Conservation (phyloP, 2,888 invertebrate species). For the Sussaba pulchella region DNA sequence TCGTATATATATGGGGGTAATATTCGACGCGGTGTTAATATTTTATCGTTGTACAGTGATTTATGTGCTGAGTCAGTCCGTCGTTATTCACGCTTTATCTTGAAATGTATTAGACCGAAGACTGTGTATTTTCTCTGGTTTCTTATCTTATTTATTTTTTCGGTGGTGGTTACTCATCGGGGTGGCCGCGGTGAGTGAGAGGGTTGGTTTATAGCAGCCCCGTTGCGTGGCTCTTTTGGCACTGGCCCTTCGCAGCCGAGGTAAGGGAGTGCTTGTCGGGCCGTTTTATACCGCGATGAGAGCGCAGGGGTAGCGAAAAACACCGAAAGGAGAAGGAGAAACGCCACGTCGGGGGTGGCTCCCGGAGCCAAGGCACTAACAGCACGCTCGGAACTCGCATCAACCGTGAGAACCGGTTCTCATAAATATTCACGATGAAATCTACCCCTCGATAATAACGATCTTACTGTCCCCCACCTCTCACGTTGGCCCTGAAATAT, state of each 20-base stretch:
- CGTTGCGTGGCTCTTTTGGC: conserved; percentile 53
- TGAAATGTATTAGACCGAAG: conserved; percentile 66
- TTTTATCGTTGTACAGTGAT: conserved; percentile 31
- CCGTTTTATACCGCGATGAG: conserved; percentile 19
- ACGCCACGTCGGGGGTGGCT: too few species aligned
- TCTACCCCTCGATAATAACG: conserved; percentile 84
- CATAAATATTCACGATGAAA: conserved; percentile 84
- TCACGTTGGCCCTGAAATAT: conserved; percentile 76
- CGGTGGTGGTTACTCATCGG: conserved; percentile 35
- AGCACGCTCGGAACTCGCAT: conserved; percentile 53
- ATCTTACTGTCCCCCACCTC: conserved; percentile 65
- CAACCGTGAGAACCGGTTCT: conserved; percentile 76
- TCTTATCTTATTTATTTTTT: conserved; percentile 75
- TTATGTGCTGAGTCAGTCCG: conserved; percentile 49
- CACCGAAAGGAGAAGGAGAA: conserved; percentile 59
- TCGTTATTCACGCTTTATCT: conserved; percentile 61
- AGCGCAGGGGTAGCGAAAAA: conserved; percentile 64
- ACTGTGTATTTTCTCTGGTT: conserved; percentile 73
- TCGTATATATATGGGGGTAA: neutral
- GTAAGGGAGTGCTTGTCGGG: conserved; percentile 12
- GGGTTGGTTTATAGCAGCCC: conserved; percentile 14
- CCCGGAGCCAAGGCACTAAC: conserved; percentile 34
- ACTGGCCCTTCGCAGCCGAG: conserved; percentile 50
- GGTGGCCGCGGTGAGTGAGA: conserved; percentile 22
- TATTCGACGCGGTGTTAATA: conserved; percentile 18